These are phyloP conservation scores for Centropus unirufus DNA, from an alignment of 2,113 vertebrate species.

Conservation along the genomic window DNA sequence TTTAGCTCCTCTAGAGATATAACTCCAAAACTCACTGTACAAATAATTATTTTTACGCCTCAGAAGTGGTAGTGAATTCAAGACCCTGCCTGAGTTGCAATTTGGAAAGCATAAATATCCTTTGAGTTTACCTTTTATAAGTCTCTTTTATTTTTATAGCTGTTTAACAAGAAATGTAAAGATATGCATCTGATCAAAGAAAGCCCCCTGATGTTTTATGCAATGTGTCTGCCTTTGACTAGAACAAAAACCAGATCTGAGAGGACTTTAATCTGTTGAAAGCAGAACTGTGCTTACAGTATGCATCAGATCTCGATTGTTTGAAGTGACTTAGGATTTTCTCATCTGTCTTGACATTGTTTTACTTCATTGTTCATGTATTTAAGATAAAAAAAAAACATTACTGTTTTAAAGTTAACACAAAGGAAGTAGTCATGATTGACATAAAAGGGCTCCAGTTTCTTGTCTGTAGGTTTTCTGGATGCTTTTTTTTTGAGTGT, in stretches of 20 bases:
- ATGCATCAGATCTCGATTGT: conserved; percentile 8
- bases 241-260: conserved; percentile 69
- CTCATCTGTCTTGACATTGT: conserved; percentile 51
- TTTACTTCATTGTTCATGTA: conserved; percentile 17
- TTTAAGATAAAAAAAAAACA: conserved; percentile 48
- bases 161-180: conserved; percentile 47
- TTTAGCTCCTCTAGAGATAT: background rate
- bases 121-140: background rate
- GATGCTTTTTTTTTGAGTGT: background rate
- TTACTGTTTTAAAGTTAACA: conserved; percentile 52
- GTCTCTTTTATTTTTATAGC: conserved; percentile 42
- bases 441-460: background rate
- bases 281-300: conserved; percentile 37
- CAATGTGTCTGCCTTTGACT: conserved; percentile 27
- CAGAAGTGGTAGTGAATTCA: background rate
- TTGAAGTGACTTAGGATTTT: conserved; percentile 36
- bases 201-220: conserved; percentile 57
- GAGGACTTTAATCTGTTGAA: conserved; percentile 57
- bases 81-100: background rate
- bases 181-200: conserved; percentile 56
- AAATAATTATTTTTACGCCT: conserved; percentile 35
- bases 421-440: conserved; percentile 1
- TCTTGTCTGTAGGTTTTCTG: background rate
- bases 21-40: background rate
- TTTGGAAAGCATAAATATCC: conserved; percentile 16